phyloP scores from a whole-genome alignment of 2,113 vertebrate species.

The Mystacornis crossleyi region DNA sequence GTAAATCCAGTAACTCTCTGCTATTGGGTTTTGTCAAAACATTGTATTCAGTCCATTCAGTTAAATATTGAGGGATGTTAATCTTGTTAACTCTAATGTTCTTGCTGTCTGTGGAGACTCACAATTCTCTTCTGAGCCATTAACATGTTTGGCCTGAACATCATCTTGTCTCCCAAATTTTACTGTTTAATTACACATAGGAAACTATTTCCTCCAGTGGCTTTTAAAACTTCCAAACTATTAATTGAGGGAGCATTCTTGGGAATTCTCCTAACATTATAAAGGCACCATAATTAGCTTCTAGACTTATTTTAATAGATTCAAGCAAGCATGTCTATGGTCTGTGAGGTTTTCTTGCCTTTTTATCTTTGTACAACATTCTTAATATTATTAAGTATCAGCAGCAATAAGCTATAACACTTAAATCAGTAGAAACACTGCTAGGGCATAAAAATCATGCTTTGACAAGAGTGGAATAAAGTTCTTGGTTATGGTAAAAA shows the following conservation, averaged over 20 bases:
- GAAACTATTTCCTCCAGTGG: not conserved
- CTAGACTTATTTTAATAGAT: not conserved
- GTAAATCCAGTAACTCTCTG: not conserved
- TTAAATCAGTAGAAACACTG: not conserved
- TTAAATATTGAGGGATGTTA: not conserved
- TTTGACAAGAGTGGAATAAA: not conserved
- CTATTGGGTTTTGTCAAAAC: not conserved
- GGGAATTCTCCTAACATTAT: not conserved
- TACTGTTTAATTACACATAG: conserved; percentile 32
- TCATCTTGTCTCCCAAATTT: not conserved
- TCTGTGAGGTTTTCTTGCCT: not conserved
- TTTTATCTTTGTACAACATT: not conserved
- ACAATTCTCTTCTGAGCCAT: not conserved
- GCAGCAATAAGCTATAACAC: not conserved
- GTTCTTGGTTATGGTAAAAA: not conserved
- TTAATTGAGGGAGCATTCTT: not conserved
- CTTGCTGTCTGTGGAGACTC: not conserved
- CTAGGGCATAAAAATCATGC: not conserved
- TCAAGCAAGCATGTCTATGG: not conserved
- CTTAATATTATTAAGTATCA: not conserved
- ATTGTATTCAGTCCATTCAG: not conserved
- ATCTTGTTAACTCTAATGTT: not conserved
- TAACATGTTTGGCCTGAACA: not conserved
- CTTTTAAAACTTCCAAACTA: conserved; percentile 5
- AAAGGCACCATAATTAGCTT: not conserved